A percentile compares a stretch with the other conserved stretches of the same genome.
Conservation (phyloP, 1,140 invertebrate genomes). For the Helicoverpa armigera region DNA sequence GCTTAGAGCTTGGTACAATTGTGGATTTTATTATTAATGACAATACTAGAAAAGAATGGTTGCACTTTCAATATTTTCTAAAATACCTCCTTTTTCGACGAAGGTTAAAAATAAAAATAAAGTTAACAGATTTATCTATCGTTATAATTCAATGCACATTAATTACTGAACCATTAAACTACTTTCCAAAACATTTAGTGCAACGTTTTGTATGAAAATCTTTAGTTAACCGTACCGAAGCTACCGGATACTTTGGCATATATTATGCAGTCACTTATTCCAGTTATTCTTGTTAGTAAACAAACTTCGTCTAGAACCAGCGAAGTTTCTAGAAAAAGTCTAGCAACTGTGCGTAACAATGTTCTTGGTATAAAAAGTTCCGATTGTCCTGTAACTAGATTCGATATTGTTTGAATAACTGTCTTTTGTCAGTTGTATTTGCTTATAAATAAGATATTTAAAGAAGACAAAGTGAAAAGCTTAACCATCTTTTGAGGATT, state of each 20-base stretch:
- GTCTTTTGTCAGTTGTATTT: neutral
- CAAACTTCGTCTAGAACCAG: neutral
- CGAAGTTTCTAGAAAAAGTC: neutral
- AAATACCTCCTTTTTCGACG: too few species aligned
- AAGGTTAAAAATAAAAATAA: too few species aligned
- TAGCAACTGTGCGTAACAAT: constrained; percentile 13
- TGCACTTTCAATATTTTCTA: too few species aligned
- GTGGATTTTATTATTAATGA: too few species aligned
- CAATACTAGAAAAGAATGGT: too few species aligned
- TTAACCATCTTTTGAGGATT: too few species aligned
- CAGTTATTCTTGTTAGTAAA: constrained; percentile 29
- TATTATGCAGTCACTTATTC: constrained; percentile 29
- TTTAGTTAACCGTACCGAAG: neutral
- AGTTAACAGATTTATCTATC: too few species aligned
- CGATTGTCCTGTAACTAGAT: constrained; percentile 22
- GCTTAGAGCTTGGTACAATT: too few species aligned
- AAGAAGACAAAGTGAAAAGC: neutral
- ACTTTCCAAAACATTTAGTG: too few species aligned
- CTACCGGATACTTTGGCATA: constrained; percentile 1
- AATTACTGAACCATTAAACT: too few species aligned
- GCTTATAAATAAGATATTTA: constrained; percentile 12
- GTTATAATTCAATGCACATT: too few species aligned
- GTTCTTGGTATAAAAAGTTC: constrained; percentile 17
- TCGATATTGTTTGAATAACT: constrained; percentile 11
- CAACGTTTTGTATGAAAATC: too few species aligned